Percentiles rank a stretch among this genome's conserved stretches.
Conservation (phyloP, 2,797 vertebrate genomes). For the Eleutherodactylus coqui region DNA sequence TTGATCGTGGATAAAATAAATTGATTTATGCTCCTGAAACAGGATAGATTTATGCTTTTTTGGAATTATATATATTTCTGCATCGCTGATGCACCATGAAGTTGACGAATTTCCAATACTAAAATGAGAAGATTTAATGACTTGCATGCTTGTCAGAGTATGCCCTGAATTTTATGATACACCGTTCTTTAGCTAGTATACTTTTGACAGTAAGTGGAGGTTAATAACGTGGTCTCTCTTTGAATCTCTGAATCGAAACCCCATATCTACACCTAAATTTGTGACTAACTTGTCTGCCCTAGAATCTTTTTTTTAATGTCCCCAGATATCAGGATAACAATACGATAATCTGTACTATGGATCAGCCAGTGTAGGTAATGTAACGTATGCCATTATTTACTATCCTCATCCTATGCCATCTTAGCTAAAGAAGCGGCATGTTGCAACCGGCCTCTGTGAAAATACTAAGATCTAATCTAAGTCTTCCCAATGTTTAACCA, state of each 20-base stretch:
- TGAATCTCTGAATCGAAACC: constrained; percentile 43
- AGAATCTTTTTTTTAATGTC: neutral
- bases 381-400: neutral
- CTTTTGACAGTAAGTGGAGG: constrained; percentile 61
- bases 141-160: constrained; percentile 62
- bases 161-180: constrained; percentile 57
- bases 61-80: constrained; percentile 62
- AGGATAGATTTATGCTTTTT: constrained; percentile 64
- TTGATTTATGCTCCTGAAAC: constrained; percentile 59
- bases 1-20: constrained; percentile 60
- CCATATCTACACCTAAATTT: constrained; percentile 43
- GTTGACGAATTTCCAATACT: constrained; percentile 62
- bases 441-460: constrained; percentile 17
- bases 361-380: neutral
- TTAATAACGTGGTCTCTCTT: constrained; percentile 47
- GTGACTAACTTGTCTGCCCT: neutral
- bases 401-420: no score
- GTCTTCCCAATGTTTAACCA: constrained; percentile 44
- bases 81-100: constrained; percentile 52
- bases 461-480: constrained; percentile 50
- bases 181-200: constrained; percentile 60
- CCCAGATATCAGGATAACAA: neutral
- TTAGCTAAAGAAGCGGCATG: neutral
- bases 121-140: constrained; percentile 64
- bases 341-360: neutral